Evolutionary conservation across 2,888 invertebrate species (phyloP).

Genomic region (Liposcelis brunnea): DNA sequence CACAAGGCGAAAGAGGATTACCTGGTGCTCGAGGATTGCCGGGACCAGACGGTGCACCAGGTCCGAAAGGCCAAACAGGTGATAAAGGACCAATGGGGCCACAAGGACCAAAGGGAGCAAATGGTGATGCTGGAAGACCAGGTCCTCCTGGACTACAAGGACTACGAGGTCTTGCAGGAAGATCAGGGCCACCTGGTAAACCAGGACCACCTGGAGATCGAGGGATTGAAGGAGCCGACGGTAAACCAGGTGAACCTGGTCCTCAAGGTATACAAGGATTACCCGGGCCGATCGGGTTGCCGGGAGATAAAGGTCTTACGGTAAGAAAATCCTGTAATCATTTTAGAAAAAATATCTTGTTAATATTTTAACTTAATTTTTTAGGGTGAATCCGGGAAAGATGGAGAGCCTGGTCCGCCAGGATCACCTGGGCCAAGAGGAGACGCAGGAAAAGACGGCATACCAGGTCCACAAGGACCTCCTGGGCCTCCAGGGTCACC

Average conservation of each 20-base stretch:
- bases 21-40: constrained; percentile 49
- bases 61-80: constrained; percentile 48
- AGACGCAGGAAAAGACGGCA: constrained; percentile 61
- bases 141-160: constrained; percentile 41
- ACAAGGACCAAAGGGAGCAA: constrained; percentile 41
- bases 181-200: constrained; percentile 50
- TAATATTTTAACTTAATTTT: background rate
- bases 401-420: constrained; percentile 58
- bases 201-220: constrained; percentile 52
- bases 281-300: constrained; percentile 56
- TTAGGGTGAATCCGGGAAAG: constrained; percentile 62
- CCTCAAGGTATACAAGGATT: constrained; percentile 62
- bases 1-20: constrained; percentile 51
- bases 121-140: constrained; percentile 39
- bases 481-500: constrained; percentile 50
- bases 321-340: constrained; percentile 27
- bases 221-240: constrained; percentile 59
- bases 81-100: constrained; percentile 38
- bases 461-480: constrained; percentile 53
- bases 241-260: constrained; percentile 68
- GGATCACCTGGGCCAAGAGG: constrained; percentile 64
- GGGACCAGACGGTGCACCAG: constrained; percentile 56
- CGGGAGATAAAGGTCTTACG: constrained; percentile 59
- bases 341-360: background rate
- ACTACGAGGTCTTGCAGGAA: constrained; percentile 42